A percentile compares a stretch with the other conserved stretches of the same genome.
These are phyloP conservation scores for Prenolepis imparis DNA, from an alignment of 2,888 invertebrate genomes.

Conservation along the genomic window DNA sequence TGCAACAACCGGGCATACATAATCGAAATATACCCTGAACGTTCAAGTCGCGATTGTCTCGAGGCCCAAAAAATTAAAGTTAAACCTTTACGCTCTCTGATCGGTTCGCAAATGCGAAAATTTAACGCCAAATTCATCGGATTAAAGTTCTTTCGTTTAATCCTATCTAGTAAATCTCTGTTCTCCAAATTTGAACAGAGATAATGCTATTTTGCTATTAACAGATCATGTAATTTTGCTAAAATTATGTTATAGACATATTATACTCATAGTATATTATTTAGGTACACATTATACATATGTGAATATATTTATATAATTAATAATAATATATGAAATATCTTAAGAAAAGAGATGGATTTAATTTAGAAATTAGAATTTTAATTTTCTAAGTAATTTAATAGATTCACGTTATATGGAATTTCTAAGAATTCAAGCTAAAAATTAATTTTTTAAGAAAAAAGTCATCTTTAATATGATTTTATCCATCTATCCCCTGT, in stretches of 20 bases:
- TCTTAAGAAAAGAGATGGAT: not conserved
- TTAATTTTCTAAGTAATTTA: not conserved
- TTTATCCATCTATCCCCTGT: not conserved
- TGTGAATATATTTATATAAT: not conserved
- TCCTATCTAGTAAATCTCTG: not conserved
- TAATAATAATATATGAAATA: not conserved
- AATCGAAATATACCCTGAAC: conserved; percentile 45
- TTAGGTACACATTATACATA: not conserved
- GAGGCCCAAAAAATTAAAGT: conserved; percentile 43
- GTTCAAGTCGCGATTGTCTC: conserved; percentile 31
- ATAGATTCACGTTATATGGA: not conserved
- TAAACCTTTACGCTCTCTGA: not conserved
- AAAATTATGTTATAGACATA: not conserved
- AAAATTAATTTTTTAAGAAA: not conserved
- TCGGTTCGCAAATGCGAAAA: not conserved
- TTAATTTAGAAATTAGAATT: not conserved
- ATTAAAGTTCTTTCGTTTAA: not conserved
- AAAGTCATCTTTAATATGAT: conserved; percentile 9
- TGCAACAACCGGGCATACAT: conserved; percentile 35
- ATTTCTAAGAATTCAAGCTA: not conserved
- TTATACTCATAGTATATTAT: not conserved
- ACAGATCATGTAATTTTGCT: too few relatives aligned
- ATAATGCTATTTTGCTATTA: too few relatives aligned
- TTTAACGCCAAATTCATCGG: not conserved
- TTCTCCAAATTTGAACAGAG: not conserved